Evolutionary conservation across 2,888 invertebrate species (phyloP).

Genomic region (Timema cristinae): DNA sequence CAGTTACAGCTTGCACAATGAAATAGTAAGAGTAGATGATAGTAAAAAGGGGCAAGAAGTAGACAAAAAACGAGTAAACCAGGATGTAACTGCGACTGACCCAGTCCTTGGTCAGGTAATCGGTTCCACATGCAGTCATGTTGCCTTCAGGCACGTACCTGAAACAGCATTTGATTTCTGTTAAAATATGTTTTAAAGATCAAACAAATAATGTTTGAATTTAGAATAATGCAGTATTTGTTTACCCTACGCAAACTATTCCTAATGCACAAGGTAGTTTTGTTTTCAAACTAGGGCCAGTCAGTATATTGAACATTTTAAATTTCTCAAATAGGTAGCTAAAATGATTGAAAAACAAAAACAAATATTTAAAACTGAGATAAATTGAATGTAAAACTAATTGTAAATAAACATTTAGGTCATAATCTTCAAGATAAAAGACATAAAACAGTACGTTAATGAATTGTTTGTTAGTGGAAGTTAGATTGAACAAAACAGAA

Average conservation of each 20-base stretch:
- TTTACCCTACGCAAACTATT: neutral
- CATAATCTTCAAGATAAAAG: no score
- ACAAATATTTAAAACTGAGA: no score
- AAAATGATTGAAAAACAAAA: no score
- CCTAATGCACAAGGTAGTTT: neutral
- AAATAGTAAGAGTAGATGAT: slow-evolving; percentile 87
- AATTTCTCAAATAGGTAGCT: no score
- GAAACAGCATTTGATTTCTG: slow-evolving; percentile 23
- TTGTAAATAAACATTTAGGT: no score
- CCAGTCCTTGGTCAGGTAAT: slow-evolving; percentile 74
- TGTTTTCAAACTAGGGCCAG: neutral
- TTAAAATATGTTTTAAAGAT: neutral
- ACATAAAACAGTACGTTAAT: no score
- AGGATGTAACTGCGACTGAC: slow-evolving; percentile 75
- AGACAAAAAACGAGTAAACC: slow-evolving; percentile 72
- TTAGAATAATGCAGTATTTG: neutral
- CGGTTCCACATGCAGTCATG: slow-evolving; percentile 90
- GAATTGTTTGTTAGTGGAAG: no score
- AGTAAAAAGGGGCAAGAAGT: slow-evolving; percentile 68
- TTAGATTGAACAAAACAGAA: no score
- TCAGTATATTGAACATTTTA: no score
- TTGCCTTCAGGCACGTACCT: slow-evolving; percentile 92
- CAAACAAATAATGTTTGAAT: neutral
- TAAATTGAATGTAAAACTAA: no score
- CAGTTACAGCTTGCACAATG: slow-evolving; percentile 79